Base-by-base conservation (phyloP, 1,140 invertebrate genomes). In the Caenorhabditis elegans region DNA sequence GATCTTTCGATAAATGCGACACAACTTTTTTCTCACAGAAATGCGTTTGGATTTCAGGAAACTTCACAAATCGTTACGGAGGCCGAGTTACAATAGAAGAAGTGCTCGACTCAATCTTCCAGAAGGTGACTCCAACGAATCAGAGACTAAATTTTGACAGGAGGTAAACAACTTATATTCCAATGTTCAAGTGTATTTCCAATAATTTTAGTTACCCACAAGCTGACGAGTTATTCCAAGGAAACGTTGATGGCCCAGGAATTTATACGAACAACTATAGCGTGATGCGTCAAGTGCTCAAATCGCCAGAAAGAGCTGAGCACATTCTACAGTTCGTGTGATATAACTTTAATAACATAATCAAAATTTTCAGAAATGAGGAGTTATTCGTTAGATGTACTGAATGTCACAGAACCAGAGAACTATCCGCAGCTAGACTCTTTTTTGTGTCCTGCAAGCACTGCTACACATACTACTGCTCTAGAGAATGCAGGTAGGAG, bases 371-470 rank as follows among this genome's bases (percentile, higher is more conserved):
- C 53, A 26, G 85, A 82, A 80, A 83, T 26, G 88, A 89, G 48
- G 82, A 85, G 17, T 48, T 90, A 1, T 80, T 86, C 31, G 89
- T 92, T 8, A 85, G 88, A 76, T 91, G 90, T 78, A 84, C 88
- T 10, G 81, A 89, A 22, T 92, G 91, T 82, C 86, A 87, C 15
- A 89, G 89, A 36, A 88, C 87, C 22, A 85, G 88, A 17, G 86
- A 87, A 24, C 84, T 90, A 51, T 86, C 86, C 22, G 88, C 90
- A 53, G 91, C 91, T 3, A 86, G 90, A 39, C 81, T 85, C 85
- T 92, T 92, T 86, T 96, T 93, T 91, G 95, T 95, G 88, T 94
- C 93, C 78, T 97, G 96, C 90, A 95, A 96, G 91, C 96, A 96
- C 90, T 97, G 96, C 91, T 94, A 94, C 81, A 95, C 95, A 85